Percentiles rank a stretch among this genome's conserved stretches.
phyloP scores from a whole-genome alignment of 2,797 vertebrate species.

The Megaceryle alcyon region DNA sequence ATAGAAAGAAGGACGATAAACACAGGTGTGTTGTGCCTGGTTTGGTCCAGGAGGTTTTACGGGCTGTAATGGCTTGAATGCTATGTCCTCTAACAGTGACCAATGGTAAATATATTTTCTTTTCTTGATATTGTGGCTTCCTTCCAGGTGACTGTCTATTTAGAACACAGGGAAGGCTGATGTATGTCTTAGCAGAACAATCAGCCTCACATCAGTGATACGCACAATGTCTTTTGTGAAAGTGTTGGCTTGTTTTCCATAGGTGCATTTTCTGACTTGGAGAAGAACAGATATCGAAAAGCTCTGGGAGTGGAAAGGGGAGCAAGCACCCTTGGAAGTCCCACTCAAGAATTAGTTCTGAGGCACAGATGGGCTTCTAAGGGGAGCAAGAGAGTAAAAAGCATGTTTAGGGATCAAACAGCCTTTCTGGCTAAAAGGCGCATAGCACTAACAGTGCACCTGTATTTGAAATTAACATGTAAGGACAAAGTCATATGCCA shows the following conservation, averaged over 20 bases:
- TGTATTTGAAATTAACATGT: constrained; percentile 4
- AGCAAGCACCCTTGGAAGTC: constrained; percentile 4
- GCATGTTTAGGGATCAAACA: constrained; percentile 15
- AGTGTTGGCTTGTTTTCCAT: background rate
- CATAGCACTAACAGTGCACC: background rate
- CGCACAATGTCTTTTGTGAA: fast-evolving
- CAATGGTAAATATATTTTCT: background rate
- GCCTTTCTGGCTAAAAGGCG: constrained; percentile 43
- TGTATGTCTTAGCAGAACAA: background rate
- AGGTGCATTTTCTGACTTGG: background rate
- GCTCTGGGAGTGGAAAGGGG: background rate
- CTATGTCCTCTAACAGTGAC: background rate
- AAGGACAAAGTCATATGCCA: background rate
- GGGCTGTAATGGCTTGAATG: background rate
- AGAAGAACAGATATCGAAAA: background rate
- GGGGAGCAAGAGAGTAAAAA: constrained; percentile 22
- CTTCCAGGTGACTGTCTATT: background rate
- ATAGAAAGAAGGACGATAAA: background rate
- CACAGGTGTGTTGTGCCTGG: background rate
- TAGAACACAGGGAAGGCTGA: background rate
- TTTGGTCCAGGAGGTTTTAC: background rate
- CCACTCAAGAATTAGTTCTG: constrained; percentile 33
- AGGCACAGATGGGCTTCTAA: constrained; percentile 27
- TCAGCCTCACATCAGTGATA: background rate
- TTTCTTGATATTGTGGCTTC: background rate